Percentiles rank a stretch among this genome's conserved stretches.
Conservation (phyloP, 92 coral and sea anemone genomes). For the Actinernus sp. region DNA sequence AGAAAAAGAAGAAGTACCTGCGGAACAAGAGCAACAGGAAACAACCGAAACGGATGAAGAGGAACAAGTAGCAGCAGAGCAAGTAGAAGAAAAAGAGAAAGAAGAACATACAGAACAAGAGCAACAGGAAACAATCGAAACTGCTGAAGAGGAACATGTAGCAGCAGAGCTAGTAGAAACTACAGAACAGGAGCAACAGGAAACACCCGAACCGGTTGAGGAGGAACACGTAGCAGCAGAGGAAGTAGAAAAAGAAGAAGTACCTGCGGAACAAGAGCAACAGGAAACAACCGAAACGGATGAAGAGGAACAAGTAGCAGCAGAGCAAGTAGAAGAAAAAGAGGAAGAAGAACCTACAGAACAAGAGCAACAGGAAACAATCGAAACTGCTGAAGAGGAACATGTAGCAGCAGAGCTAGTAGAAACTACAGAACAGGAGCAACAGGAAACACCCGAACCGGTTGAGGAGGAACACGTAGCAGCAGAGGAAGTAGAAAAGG, state of each 20-base stretch:
- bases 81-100: no score
- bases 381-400: slow-evolving; percentile 1
- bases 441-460: no score
- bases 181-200: not conserved
- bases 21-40: not conserved
- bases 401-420: not conserved
- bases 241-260: not conserved
- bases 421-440: not conserved
- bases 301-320: not conserved
- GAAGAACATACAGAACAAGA: not conserved
- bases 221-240: not conserved
- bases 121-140: not conserved
- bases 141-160: not conserved
- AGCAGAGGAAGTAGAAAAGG: no score
- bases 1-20: not conserved
- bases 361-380: no score
- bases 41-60: not conserved
- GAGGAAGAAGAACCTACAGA: no score
- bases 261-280: not conserved
- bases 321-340: not conserved
- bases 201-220: no score
- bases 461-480: no score
- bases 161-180: not conserved
- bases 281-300: not conserved
- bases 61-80: not conserved